These are phyloP conservation scores for Sphaerophoria rueppellii DNA, from an alignment of 2,888 invertebrate genomes.

Conservation along the genomic window DNA sequence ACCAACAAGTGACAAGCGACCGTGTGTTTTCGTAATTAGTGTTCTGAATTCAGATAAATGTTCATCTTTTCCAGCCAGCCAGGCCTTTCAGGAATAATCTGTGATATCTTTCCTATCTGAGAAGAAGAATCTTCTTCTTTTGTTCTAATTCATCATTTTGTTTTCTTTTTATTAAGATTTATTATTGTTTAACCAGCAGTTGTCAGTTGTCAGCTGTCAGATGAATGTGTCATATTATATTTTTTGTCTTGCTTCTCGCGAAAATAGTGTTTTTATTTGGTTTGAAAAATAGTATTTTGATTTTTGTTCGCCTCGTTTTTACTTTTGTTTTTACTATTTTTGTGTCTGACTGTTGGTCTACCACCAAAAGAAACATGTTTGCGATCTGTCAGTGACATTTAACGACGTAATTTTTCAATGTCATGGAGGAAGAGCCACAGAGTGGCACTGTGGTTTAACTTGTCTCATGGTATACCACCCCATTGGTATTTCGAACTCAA, in stretches of 20 bases:
- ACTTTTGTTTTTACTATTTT: constrained; percentile 41
- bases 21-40: constrained; percentile 62
- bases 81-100: constrained; percentile 2
- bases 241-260: constrained; percentile 37
- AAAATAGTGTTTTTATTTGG: constrained; percentile 52
- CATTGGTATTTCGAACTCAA: constrained; percentile 24
- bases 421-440: constrained; percentile 30
- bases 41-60: constrained; percentile 41
- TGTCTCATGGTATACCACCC: background rate
- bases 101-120: constrained; percentile 10
- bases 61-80: background rate
- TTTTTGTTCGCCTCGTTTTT: too few relatives aligned
- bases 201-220: constrained; percentile 72
- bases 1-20: background rate
- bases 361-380: constrained; percentile 57
- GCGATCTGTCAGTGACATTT: constrained; percentile 72
- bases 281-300: constrained; percentile 22
- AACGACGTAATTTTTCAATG: constrained; percentile 72
- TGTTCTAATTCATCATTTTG: constrained; percentile 69
- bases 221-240: constrained; percentile 16
- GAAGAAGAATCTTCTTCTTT: constrained; percentile 19
- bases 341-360: constrained; percentile 67
- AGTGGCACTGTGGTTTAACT: constrained; percentile 9
- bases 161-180: constrained; percentile 68
- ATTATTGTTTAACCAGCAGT: constrained; percentile 70